These are phyloP conservation scores for Mylabris phalerata DNA, from an alignment of 1,140 invertebrate genomes.

Conservation along the genomic window DNA sequence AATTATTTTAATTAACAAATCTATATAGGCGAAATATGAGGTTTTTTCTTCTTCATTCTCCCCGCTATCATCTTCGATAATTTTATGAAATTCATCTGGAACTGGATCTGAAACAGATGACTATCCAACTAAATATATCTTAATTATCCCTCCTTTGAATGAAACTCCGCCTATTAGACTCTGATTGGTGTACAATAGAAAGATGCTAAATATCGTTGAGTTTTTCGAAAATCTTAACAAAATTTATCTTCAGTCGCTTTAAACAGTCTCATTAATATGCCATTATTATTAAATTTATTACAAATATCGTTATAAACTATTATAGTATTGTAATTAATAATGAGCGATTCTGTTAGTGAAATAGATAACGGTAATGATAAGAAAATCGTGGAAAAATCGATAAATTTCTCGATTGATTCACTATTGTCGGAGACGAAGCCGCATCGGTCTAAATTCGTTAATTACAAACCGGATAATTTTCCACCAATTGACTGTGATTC, in stretches of 20 bases:
- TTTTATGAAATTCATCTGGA: no score
- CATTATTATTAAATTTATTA: no score
- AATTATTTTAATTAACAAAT: no score
- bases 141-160: constrained; percentile 18
- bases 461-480: no score
- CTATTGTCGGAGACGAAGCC: constrained; percentile 1
- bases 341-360: background rate
- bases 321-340: background rate
- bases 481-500: background rate
- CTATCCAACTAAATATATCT: constrained; percentile 18
- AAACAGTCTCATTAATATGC: background rate
- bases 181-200: constrained; percentile 10
- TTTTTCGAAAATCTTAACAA: background rate
- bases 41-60: no score
- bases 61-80: no score
- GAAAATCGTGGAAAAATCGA: background rate
- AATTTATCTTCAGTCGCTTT: background rate
- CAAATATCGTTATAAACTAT: no score
- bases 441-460: background rate
- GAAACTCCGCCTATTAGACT: constrained; percentile 11
- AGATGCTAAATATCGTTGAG: background rate
- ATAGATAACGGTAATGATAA: background rate
- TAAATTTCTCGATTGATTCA: constrained; percentile 7
- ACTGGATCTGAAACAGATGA: no score
- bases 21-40: no score